phyloP scores from a whole-genome alignment of 1,140 invertebrate species.

The Capitella teleta region DNA sequence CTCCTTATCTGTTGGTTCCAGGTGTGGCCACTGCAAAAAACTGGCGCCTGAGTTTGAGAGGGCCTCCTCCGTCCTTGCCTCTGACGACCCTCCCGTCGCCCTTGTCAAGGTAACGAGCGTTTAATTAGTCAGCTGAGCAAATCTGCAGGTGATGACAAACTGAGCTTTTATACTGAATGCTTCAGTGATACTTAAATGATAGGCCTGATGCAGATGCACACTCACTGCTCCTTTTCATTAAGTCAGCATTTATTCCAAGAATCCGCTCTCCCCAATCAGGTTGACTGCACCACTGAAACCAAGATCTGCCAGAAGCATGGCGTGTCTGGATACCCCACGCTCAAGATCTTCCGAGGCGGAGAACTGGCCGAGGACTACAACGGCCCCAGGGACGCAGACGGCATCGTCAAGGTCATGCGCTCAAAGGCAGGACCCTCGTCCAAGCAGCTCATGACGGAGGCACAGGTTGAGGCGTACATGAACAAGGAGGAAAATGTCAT shows the following conservation, averaged over 20 bases:
- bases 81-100: conserved; percentile 78
- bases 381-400: conserved; percentile 84
- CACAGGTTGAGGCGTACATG: conserved; percentile 60
- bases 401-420: conserved; percentile 92
- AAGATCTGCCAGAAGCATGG: conserved; percentile 78
- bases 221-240: neutral
- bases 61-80: conserved; percentile 72
- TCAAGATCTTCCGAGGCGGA: conserved; percentile 89
- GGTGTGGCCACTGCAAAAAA: conserved; percentile 90
- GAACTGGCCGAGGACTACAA: conserved; percentile 85
- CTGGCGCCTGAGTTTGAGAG: conserved; percentile 94
- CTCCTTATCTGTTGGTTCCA: conserved; percentile 16
- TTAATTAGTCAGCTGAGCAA: neutral
- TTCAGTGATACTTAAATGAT: neutral
- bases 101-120: conserved; percentile 62
- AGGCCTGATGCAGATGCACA: neutral
- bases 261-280: conserved; percentile 34
- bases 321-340: conserved; percentile 90
- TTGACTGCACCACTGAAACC: conserved; percentile 93
- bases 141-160: neutral
- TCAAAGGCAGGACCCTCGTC: conserved; percentile 92
- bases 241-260: neutral
- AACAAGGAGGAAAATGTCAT: conserved; percentile 66
- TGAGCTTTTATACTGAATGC: neutral
- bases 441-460: conserved; percentile 60